A percentile compares a stretch with the other conserved stretches of the same genome.
These are phyloP conservation scores for Turritopsis rubra DNA, from an alignment of 30 jellyfish, hydroid and myxozoan species.

Conservation along the genomic window DNA sequence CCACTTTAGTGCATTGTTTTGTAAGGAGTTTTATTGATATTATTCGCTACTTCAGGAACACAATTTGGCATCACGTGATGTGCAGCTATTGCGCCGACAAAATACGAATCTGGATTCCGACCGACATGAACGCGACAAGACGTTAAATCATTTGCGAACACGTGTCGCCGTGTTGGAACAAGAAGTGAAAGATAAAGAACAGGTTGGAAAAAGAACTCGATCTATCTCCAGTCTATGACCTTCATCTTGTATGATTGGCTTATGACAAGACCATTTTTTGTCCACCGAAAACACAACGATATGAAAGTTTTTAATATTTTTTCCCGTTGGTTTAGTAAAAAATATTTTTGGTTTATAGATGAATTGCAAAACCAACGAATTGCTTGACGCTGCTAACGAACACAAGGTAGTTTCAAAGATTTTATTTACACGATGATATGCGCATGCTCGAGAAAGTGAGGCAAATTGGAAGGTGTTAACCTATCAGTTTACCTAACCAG, in stretches of 20 bases:
- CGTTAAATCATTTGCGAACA: slow-evolving; percentile 88
- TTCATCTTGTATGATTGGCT: not conserved
- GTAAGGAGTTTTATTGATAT: not conserved
- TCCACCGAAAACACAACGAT: no score
- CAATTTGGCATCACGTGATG: slow-evolving; percentile 49
- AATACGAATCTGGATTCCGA: slow-evolving; percentile 82
- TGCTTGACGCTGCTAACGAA: slow-evolving; percentile 41
- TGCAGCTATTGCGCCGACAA: slow-evolving; percentile 71
- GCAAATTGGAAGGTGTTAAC: no score
- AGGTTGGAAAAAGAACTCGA: no score
- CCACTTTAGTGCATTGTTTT: not conserved
- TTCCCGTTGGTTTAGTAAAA: no score
- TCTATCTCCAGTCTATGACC: no score
- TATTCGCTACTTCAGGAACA: slow-evolving; percentile 39
- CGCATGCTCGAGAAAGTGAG: no score
- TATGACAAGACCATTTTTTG: not conserved
- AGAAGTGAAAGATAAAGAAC: slow-evolving; percentile 83
- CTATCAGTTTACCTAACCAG: no score
- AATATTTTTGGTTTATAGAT: slow-evolving; percentile 37
- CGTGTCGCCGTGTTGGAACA: slow-evolving; percentile 95
- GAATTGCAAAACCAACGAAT: slow-evolving; percentile 35
- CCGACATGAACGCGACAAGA: slow-evolving; percentile 84
- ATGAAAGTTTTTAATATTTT: not conserved
- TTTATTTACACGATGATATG: no score
- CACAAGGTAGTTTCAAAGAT: slow-evolving; percentile 43